Percentiles rank a stretch among this genome's conserved stretches.
Evolutionary conservation across 2,888 invertebrate genomes (phyloP).

Genomic region (Dicyrtoma fusca): DNA sequence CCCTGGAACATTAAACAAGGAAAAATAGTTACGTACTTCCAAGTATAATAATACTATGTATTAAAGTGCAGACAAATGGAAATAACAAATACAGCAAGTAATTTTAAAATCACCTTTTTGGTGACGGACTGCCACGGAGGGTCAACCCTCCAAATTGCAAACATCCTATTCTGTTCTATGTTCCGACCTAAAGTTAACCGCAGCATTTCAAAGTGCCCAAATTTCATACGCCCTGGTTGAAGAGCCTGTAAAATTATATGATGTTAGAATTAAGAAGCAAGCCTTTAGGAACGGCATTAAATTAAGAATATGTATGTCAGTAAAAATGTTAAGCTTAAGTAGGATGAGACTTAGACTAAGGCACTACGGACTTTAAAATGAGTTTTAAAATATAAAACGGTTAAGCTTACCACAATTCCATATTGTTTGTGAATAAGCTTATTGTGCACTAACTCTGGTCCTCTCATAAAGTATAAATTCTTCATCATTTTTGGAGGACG

Average conservation of each 20-base stretch:
- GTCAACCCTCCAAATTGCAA: constrained; percentile 93
- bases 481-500: constrained; percentile 85
- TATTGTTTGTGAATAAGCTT: constrained; percentile 85
- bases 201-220: constrained; percentile 86
- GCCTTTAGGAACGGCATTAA: no score
- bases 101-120: no score
- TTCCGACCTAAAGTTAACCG: constrained; percentile 76
- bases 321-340: no score
- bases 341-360: no score
- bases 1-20: constrained; percentile 63
- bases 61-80: neutral
- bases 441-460: constrained; percentile 86
- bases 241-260: constrained; percentile 69
- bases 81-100: neutral
- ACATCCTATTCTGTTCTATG: constrained; percentile 79
- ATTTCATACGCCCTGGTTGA: constrained; percentile 78
- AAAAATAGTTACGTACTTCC: neutral
- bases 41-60: neutral
- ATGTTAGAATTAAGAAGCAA: no score
- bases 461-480: constrained; percentile 80
- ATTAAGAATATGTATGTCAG: no score
- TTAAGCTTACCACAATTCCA: constrained; percentile 87
- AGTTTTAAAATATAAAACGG: no score
- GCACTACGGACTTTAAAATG: no score
- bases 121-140: constrained; percentile 95